These are phyloP conservation scores for Cenopis cana DNA, from an alignment of 2,888 invertebrate species.

Conservation along the genomic window DNA sequence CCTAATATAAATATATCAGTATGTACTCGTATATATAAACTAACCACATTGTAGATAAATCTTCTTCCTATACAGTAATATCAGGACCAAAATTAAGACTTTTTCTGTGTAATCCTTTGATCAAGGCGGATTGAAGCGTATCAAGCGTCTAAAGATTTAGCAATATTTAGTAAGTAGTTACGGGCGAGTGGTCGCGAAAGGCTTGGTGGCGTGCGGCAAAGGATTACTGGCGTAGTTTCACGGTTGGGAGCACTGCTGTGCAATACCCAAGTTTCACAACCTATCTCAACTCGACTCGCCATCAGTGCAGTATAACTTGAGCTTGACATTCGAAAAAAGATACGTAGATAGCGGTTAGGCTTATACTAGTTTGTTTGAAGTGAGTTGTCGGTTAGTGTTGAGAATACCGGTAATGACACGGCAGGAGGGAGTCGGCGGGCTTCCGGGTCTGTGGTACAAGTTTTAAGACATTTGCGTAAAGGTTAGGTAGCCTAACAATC, in stretches of 20 bases:
- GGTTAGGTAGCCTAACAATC: neutral
- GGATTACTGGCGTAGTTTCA: conserved; percentile 75
- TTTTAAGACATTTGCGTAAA: conserved; percentile 39
- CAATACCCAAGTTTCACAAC: conserved; percentile 2
- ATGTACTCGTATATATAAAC: too few relatives aligned
- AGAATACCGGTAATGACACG: neutral
- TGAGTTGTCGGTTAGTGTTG: neutral
- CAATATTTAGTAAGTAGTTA: conserved; percentile 73
- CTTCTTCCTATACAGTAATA: neutral
- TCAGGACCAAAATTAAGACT: neutral
- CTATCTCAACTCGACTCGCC: neutral
- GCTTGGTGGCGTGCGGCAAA: conserved; percentile 67
- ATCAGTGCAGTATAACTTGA: neutral
- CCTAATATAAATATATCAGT: too few relatives aligned
- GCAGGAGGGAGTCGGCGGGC: conserved; percentile 60
- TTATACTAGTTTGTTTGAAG: neutral
- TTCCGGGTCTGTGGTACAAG: conserved; percentile 60
- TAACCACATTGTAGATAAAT: neutral
- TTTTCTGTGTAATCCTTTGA: conserved; percentile 1
- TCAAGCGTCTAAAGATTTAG: conserved; percentile 65
- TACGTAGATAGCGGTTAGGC: neutral
- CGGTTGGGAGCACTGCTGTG: conserved; percentile 63
- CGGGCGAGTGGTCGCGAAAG: conserved; percentile 77
- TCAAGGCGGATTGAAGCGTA: neutral
- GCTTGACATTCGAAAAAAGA: neutral